A percentile compares a stretch with the other conserved stretches of the same genome.
Evolutionary conservation across 2,888 invertebrate species (phyloP).

Genomic region (Polydrusus cervinus): DNA sequence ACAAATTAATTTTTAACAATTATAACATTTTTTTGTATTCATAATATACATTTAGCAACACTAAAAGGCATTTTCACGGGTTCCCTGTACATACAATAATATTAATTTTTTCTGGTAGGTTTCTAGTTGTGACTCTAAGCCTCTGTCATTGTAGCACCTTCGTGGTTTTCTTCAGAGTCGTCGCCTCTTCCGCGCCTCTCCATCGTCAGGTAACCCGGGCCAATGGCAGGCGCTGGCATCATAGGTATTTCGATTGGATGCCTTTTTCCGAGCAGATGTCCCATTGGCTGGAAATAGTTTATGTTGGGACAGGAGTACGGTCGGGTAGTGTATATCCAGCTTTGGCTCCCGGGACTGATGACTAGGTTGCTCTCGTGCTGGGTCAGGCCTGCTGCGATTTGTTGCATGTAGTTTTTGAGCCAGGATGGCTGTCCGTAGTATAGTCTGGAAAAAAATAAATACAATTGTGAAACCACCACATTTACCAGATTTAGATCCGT

Average conservation of each 20-base stretch:
- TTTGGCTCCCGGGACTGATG: constrained; percentile 13
- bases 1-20: no score
- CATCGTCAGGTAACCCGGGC: constrained; percentile 5
- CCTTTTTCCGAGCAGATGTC: constrained; percentile 20
- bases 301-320: constrained; percentile 42
- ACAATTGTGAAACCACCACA: no score
- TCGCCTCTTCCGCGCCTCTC: background rate
- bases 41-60: no score
- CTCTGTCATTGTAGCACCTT: background rate
- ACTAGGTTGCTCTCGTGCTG: constrained; percentile 15
- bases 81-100: no score
- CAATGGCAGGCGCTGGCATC: background rate
- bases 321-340: constrained; percentile 13
- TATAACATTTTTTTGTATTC: no score
- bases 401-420: constrained; percentile 38
- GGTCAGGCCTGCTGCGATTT: background rate
- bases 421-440: constrained; percentile 38
- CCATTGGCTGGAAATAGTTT: constrained; percentile 43
- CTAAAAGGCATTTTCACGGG: no score
- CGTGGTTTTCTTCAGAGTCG: background rate
- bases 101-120: background rate
- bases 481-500: no score
- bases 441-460: constrained; percentile 27
- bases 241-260: background rate
- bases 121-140: no score